Evolutionary conservation across 1,140 invertebrate species (phyloP), one percentile per base, ranked within the genome.

Genomic region (Calephelis virginiensis): DNA sequence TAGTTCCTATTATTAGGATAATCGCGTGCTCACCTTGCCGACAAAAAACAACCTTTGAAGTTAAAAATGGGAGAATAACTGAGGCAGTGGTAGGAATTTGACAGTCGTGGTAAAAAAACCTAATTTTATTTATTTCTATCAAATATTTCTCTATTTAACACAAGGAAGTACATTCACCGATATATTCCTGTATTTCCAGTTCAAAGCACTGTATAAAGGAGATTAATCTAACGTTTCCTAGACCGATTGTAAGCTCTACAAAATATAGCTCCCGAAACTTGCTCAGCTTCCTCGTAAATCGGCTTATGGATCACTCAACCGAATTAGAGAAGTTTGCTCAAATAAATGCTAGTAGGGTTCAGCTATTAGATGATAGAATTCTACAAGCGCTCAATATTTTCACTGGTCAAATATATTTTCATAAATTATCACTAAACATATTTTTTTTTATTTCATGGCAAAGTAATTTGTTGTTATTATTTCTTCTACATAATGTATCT

Each of bases 181-280:
- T 76, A 75, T 71, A 71, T 73, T 67, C 69, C 63, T 68, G 73
- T 73, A 81, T 84, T 82, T 80, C 73, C 66, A 69, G 77, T 74
- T 77, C 74, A 74, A 68, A 64, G 61, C 61, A n/a, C 67, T 67
- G 68, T 70, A 81, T 81, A 76, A 80, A 83, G 68, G 65, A 82
- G 82, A 85, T 86, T 85, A 88, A 72, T 60, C 70, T 77, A 65
- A 70, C 72, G 72, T 71, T 75, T 76, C 71, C 76, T 78, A 80
- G 75, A 77, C 76, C 66, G 72, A 82, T 82, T 82, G 75, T 75
- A 82, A 83, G 71, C 73, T 74, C 67, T 63, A 68, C 71, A 68
- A 67, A 74, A 70, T 70, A 83, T 84, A 84, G 77, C 77, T 70
- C 76, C 77, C 67, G 64, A 80, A 83, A 77, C 72, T 76, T 61